Evolutionary conservation across 2,113 vertebrate species (phyloP), one percentile per base, ranked within the genome.

Genomic region (Oostethus manadensis): DNA sequence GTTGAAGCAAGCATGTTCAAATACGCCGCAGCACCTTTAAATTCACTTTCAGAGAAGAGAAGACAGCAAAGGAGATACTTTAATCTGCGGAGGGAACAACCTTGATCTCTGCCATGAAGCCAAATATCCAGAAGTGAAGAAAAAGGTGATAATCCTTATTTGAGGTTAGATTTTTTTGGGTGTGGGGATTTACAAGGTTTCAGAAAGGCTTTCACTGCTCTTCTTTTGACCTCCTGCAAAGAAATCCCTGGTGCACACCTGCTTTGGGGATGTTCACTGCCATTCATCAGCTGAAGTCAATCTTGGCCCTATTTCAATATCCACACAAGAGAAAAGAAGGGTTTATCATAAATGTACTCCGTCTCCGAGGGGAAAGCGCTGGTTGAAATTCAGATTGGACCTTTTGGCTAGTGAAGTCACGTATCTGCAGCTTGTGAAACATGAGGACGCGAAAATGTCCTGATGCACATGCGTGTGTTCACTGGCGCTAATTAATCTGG

Each of bases 391-490:
- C 20, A 66, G 70, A 20, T 56, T 81, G 78, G 70, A 16, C 16
- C 40, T n/a, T 70, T 62, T 0, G 10, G 49, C 56, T 64, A 4
- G n/a, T 69, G 50, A 74, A 67, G 64, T 35, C 40, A 66, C 51
- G 63, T 51, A 60, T 42, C 58, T 33, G 60, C 58, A 54, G 78
- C 60, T 58, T 68, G 60, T 60, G 68, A 60, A 68, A 56, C 62
- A 51, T 10, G 22, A 17, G 10, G 17, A 13, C 42, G 63, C 14
- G 18, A 18, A 18, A 60, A 46, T 45, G 22, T 35, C 47, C 23
- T 64, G 65, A 33, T 68, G 71, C 76, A 67, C 29, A 33, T 7
- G 29, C 8, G 82, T 83, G 77, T 80, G 69, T 58, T 72, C 56
- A 55, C 61, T 22, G 48, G 44, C 48, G 63, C 35, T 69, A 63